Base-by-base conservation (phyloP, 1,140 invertebrate species). In the Chrysomallon squamiferum region DNA sequence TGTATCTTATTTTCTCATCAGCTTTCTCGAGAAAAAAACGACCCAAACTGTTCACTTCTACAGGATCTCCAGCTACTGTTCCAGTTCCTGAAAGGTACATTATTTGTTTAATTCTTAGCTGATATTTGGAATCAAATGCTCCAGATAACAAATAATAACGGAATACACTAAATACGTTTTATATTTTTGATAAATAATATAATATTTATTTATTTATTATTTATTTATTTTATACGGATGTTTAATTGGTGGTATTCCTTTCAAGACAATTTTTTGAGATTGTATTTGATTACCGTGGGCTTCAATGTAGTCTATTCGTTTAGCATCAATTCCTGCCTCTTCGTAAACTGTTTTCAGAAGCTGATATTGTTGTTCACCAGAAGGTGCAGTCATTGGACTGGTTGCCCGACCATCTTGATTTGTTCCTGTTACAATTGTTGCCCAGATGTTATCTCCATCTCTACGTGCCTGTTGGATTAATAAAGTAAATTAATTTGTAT, bases 21-120 rank as follows among this genome's bases (percentile, higher is more conserved):
- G 64, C 91, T 83, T 94, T 96, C 84, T 97, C 96, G 29, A 95
- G 87, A 41, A 57, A 47, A 32, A 38, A 29, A 35, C 50, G n/a
- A 20, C 59, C 59, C n/a, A 75, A 35, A 11, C 70, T 61, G 27
- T 75, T 75, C 0, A 54, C 66, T 59, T 77, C 75, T 22, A 66
- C 67, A 6, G 75, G 73, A 59, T 77, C 75, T n/a, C 75, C 73
- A 32, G 69, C 69, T n/a, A 45, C 27, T 41, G 75, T 77, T 1
- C 75, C 75, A 11, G 75, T 77, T 0, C 75, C 75, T 77, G 60
- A 20, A 71, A 41, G n/a, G 47, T 15, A 70, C 35, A 68, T 38
- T n/a, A 2, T 52, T 29, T 38, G 15, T 38, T 7, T 38, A 38
- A 38, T 38, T 38, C n/a, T n/a, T n/a, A n/a, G n/a, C n/a, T n/a